Conservation (phyloP, 2,113 vertebrate species). For the Cacatua alba region DNA sequence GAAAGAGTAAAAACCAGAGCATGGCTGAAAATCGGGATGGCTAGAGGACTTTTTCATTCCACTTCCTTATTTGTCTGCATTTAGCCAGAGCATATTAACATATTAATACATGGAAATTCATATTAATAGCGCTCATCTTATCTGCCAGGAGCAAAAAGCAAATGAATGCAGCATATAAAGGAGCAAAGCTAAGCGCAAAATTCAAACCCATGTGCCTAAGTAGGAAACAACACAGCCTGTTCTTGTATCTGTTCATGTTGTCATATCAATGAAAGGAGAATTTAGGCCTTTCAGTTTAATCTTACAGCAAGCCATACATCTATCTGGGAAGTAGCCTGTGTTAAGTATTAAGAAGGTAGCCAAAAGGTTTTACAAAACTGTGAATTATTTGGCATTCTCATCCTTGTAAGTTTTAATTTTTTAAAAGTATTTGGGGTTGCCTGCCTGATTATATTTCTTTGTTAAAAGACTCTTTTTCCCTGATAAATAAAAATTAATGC, state of each 20-base stretch:
- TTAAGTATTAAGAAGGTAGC: neutral
- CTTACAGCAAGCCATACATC: neutral
- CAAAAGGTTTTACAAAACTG: neutral
- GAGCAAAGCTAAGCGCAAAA: neutral
- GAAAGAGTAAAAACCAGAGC: neutral
- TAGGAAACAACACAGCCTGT: neutral
- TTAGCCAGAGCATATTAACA: conserved; percentile 22
- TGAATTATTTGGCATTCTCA: neutral
- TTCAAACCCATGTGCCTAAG: neutral
- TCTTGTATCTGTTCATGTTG: neutral
- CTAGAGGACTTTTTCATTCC: neutral
- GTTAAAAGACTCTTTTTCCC: neutral
- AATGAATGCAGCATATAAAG: conserved; percentile 15
- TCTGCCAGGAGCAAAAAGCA: conserved; percentile 51
- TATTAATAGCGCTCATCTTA: neutral
- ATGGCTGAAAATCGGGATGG: neutral
- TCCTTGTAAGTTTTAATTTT: neutral
- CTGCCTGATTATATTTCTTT: neutral
- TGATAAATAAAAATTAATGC: neutral
- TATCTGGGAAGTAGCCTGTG: neutral
- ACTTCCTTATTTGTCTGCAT: conserved; percentile 37
- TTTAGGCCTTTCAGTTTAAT: neutral
- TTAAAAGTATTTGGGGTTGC: neutral
- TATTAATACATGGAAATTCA: conserved; percentile 23
- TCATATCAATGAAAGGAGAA: neutral